Base-by-base conservation (phyloP, 2,113 vertebrate species). In the Saimiri boliviensis region DNA sequence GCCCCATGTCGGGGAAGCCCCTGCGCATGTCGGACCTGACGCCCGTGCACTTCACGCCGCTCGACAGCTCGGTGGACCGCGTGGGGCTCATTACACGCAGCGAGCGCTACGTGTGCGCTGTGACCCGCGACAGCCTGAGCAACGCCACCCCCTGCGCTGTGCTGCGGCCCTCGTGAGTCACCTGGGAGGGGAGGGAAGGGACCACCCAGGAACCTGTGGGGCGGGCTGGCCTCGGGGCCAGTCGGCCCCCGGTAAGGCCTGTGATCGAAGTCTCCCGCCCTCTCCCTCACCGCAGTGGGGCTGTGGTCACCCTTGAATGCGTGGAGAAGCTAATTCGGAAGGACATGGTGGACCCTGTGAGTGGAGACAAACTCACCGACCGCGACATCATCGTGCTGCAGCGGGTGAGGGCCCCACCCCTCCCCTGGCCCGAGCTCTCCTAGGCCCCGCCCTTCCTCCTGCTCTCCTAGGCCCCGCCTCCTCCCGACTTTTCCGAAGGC, bases 61-160 rank as follows among this genome's bases (percentile, higher is more conserved):
- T 99, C 13, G 99, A 99, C 91, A 63, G 98, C 0, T 98, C 98
- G 1, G 98, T 99, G 97, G 99, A 99, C 96, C 97, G 99, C 3
- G 99, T 99, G 81, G 98, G 99, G 52, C 98, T 99, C 76, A 99
- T 99, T 95, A 99, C 98, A 3, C 99, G 99, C 35, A 99, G 99
- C 89, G 99, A 99, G 92, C 97, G 99, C 88, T 99, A 99, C 1
- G 98, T 99, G 37, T 99, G 99, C 63, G 99, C 99, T 0, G 99
- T 99, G 71, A 99, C 99, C 82, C 99, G 98, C 54, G 99, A 99
- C 77, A 98, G 98, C 19, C 98, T 99, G 73, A 99, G 99, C 49
- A 99, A 99, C 97, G 99, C 99, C 6, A 98, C 99, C 0, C 99
- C 99, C 0, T 99, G 99, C 16, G 99, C 99, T 0, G 99, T 99